Conservation (phyloP, 35 echinoderm and acorn worm genomes). For the Diadema setosum region DNA sequence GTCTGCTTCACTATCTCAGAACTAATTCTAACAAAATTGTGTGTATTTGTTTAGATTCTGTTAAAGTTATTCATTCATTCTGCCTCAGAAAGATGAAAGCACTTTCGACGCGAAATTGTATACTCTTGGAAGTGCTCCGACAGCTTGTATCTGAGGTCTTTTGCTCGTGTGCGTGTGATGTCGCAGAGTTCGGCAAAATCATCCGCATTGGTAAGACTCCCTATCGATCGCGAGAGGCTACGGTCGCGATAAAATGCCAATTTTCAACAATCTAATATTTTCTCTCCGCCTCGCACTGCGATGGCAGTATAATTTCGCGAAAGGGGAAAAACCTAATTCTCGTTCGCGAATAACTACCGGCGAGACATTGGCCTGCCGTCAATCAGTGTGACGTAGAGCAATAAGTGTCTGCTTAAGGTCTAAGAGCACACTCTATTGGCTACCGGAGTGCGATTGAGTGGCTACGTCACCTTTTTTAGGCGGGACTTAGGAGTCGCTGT, state of each 20-base stretch:
- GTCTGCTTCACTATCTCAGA: no score
- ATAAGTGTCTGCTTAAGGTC: slow-evolving; percentile 1
- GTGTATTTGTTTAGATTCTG: no score
- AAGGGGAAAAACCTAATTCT: background rate
- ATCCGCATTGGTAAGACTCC: background rate
- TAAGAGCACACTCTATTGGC: background rate
- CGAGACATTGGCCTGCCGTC: background rate
- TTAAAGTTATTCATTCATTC: no score
- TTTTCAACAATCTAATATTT: slow-evolving; percentile 21
- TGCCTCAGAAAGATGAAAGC: no score
- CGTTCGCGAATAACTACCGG: background rate
- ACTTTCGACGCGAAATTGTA: no score
- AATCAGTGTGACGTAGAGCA: background rate
- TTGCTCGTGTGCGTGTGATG: no score
- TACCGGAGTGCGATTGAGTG: background rate
- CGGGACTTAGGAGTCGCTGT: background rate
- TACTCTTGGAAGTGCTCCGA: no score
- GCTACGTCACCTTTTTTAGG: background rate
- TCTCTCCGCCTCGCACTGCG: background rate
- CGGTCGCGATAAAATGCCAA: background rate
- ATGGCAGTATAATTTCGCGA: background rate
- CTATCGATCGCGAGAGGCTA: background rate
- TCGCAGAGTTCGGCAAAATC: background rate
- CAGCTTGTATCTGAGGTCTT: no score
- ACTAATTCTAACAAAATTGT: no score